phyloP scores from a whole-genome alignment of 2,888 invertebrate species.

The Eupithecia subfuscata region DNA sequence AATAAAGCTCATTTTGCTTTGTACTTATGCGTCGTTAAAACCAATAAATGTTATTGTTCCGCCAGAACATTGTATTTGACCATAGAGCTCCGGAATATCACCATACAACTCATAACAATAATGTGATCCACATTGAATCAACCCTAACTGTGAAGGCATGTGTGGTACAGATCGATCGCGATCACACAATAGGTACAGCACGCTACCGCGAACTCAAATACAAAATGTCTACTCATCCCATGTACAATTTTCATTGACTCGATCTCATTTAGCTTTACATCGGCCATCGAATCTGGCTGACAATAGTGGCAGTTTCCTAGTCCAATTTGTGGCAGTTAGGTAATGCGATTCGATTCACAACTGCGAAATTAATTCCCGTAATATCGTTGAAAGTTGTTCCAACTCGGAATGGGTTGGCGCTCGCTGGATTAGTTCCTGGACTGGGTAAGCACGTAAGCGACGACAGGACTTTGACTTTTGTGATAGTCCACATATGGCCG shows the following conservation, averaged over 20 bases:
- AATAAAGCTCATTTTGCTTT: neutral
- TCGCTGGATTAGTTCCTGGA: constrained; percentile 38
- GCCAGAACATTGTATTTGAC: neutral
- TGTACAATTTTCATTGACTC: constrained; percentile 33
- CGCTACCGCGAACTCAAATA: constrained; percentile 23
- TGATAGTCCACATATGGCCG: constrained; percentile 6
- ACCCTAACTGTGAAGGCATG: neutral
- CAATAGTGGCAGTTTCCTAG: constrained; percentile 45
- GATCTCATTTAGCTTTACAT: constrained; percentile 36
- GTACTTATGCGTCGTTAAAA: neutral
- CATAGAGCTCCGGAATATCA: neutral
- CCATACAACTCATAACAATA: neutral
- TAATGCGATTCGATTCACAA: constrained; percentile 57
- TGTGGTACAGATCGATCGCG: constrained; percentile 1
- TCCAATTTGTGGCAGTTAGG: constrained; percentile 58
- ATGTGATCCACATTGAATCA: neutral
- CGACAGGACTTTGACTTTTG: constrained; percentile 27
- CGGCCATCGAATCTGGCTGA: constrained; percentile 23
- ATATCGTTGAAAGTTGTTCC: constrained; percentile 57
- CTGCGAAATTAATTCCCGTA: constrained; percentile 57
- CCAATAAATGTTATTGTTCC: neutral
- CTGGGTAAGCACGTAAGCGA: constrained; percentile 40
- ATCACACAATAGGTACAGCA: constrained; percentile 11
- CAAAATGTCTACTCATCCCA: constrained; percentile 29
- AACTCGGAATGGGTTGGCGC: constrained; percentile 45